Evolutionary conservation across 2,888 invertebrate genomes (phyloP).

Genomic region (Phalera bucephala): DNA sequence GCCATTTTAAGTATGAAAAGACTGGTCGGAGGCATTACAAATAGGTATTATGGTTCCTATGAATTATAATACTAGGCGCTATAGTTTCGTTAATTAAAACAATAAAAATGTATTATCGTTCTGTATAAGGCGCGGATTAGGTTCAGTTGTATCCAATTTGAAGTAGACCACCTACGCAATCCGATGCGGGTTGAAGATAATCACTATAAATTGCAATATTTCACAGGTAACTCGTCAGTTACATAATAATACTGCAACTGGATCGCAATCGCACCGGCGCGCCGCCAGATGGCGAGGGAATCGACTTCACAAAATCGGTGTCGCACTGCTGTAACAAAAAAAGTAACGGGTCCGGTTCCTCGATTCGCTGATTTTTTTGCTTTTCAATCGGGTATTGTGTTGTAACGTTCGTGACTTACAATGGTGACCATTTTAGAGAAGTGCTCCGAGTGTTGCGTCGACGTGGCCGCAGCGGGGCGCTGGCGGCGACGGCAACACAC

Average conservation of each 20-base stretch:
- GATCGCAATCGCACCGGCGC: slow-evolving; percentile 13
- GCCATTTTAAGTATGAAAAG: too few species aligned
- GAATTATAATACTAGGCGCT: too few species aligned
- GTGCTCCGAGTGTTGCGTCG: slow-evolving; percentile 38
- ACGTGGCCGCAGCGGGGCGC: slow-evolving; percentile 57
- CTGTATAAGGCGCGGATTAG: too few species aligned
- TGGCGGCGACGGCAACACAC: slow-evolving; percentile 53
- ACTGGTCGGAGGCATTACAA: too few species aligned
- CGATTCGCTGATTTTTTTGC: slow-evolving; percentile 29
- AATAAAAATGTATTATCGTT: too few species aligned
- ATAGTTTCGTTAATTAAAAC: too few species aligned
- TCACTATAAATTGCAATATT: slow-evolving; percentile 2
- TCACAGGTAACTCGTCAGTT: slow-evolving; percentile 8
- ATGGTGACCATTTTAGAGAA: slow-evolving; percentile 39
- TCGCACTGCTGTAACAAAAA: slow-evolving; percentile 18
- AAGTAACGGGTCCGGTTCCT: slow-evolving; percentile 25
- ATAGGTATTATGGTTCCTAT: too few species aligned
- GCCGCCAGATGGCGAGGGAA: slow-evolving; percentile 35
- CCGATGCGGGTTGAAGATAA: neutral
- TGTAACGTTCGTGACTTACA: slow-evolving; percentile 39
- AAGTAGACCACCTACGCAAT: neutral
- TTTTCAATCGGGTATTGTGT: slow-evolving; percentile 37
- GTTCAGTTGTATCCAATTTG: neutral
- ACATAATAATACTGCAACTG: slow-evolving; percentile 30
- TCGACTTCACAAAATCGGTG: slow-evolving; percentile 10